Evolutionary conservation across 2,113 vertebrate genomes (phyloP), one percentile per base, ranked within the genome.

Genomic region (Rana temporaria): DNA sequence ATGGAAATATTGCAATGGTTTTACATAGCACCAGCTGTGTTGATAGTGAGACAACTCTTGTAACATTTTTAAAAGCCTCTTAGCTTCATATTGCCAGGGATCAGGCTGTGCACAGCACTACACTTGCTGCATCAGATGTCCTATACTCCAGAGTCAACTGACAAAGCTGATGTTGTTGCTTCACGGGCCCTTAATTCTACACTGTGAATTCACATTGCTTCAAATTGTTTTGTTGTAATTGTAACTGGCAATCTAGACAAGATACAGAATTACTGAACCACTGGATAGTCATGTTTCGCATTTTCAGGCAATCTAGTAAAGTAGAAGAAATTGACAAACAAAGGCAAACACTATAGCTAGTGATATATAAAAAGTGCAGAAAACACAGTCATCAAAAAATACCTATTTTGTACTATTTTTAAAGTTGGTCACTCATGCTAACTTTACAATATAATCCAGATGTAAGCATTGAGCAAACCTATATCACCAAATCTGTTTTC

Each of bases 51-150:
- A 83, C 62, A 68, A 83, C 81, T 83, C 81, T 83, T 83, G 72
- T 83, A 83, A 75, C 81, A 83, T 83, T 83, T 82, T 76, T 76
- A 83, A 83, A 83, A 76, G 71, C 81, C 81, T 83, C 81, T 83
- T 83, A 83, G 81, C 81, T 76, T 63, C 34, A 68, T 83, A 83
- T 83, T 83, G 81, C 81, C 81, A 83, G 26, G 72, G 63, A 75
- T 83, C 81, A 83, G 81, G 72, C 81, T 83, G 81, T 76, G 81
- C 71, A 76, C 81, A 83, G 70, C 24, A 53, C 64, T 83, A 17
- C 17, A 17, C 71, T 76, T 62, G 56, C 30, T 16, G 34, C 80
- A 82, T 82, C 80, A 66, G 60, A 75, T 73, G 62, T 74, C 60
- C 80, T 62, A 75, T 56, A 82, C 70, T 82, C 80, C 64, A 76